Evolutionary conservation across 2,888 invertebrate genomes (phyloP), one percentile per base, ranked within the genome.

Genomic region (Rhingia campestris): DNA sequence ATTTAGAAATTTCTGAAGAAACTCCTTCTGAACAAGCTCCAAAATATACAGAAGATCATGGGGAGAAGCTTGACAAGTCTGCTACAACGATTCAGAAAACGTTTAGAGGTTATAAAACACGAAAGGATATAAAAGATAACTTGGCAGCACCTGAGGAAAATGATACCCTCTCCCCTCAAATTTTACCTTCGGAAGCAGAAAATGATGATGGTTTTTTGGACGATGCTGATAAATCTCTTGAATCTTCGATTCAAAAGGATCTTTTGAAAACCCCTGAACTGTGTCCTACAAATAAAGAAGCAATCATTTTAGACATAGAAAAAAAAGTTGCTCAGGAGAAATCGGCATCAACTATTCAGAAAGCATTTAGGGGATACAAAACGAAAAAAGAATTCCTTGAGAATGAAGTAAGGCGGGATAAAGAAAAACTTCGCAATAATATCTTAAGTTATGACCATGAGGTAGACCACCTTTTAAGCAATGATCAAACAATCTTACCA

Each of bases 281-380:
- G 39, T 9, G 10, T 4, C 39, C 7, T 9, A 6, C 7, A 6
- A 39, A 6, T 6, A 39, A 4, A 39, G 10, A 45, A 37, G 43
- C 4, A 32, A 58, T n/a, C n/a, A n/a, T n/a, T n/a, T n/a, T n/a
- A n/a, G n/a, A 39, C 7, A 10, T 39, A 4, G 39, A 39, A 6
- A 39, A 39, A 39, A 39, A 39, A 5, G 10, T 6, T 4, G 6
- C 10, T 4, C 39, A 66, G 3, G 35, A 81, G 3, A 51, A 86
- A 10, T 84, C 86, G 0, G 87, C 87, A 4, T 47, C 70, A 33
- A 81, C 32, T 22, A 87, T 87, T 75, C 87, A 87, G 59, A 86
- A 86, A 6, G 79, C 80, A 0, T 87, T 74, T 14, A 51, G 87
- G 22, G 86, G 86, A 4, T 86, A 86, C 51, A 81, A 61, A 7